Evolutionary conservation across 37 sponge, comb jelly and placozoan species (phyloP).

Genomic region (Ianthella basta): DNA sequence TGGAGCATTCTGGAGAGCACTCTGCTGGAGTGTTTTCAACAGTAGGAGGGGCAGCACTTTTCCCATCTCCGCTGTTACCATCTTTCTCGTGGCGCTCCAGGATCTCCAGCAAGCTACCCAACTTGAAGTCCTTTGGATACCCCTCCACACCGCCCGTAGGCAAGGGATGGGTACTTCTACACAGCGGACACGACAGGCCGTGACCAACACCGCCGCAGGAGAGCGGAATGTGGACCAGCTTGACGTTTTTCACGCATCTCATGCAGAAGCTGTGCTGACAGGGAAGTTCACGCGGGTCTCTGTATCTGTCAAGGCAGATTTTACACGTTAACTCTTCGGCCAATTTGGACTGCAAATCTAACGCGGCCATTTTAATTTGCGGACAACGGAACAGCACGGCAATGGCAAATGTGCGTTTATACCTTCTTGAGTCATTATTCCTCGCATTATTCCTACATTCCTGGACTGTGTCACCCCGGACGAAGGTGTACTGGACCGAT

Average conservation of each 20-base stretch:
- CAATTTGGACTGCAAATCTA: neutral
- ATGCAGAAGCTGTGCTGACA: slow-evolving; percentile 14
- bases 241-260: neutral
- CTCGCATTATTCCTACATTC: too few relatives aligned
- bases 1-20: too few relatives aligned
- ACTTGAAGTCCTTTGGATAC: slow-evolving; percentile 9
- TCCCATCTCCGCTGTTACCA: neutral
- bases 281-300: slow-evolving; percentile 19
- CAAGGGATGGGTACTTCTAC: slow-evolving; percentile 1
- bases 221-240: neutral
- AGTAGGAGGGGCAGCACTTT: neutral
- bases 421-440: too few relatives aligned
- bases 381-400: neutral
- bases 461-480: too few relatives aligned
- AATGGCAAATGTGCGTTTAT: too few relatives aligned
- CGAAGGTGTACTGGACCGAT: too few relatives aligned
- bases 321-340: slow-evolving; percentile 4
- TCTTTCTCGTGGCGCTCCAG: neutral
- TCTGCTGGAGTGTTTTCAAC: too few relatives aligned
- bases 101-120: neutral
- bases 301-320: slow-evolving; percentile 2
- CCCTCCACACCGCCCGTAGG: neutral
- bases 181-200: slow-evolving; percentile 1
- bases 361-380: neutral
- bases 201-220: neutral